These are phyloP conservation scores for Pelmatolapia mariae DNA, from an alignment of 2,113 vertebrate species.

Conservation along the genomic window DNA sequence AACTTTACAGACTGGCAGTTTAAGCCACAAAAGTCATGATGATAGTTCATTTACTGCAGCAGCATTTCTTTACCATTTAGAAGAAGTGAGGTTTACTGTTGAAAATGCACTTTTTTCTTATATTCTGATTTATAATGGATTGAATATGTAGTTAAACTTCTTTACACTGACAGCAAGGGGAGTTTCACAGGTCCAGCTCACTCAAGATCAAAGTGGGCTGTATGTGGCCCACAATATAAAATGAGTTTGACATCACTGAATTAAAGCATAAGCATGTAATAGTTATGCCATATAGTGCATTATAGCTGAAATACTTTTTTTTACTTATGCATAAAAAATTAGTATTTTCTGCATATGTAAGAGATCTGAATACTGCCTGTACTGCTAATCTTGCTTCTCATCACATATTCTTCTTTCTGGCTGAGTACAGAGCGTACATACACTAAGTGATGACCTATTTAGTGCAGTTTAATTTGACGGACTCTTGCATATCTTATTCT, in stretches of 20 bases:
- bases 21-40: background rate
- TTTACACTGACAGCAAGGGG: background rate
- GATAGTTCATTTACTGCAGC: background rate
- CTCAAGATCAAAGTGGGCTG: background rate
- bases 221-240: background rate
- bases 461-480: background rate
- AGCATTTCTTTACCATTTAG: background rate
- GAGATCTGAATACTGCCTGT: background rate
- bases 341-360: background rate
- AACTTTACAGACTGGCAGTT: background rate
- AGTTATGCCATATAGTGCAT: background rate
- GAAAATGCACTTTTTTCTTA: background rate
- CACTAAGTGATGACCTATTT: background rate
- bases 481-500: background rate
- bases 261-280: background rate
- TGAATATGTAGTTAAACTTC: background rate
- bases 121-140: background rate
- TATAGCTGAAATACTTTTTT: background rate
- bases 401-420: background rate
- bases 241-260: background rate
- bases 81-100: background rate
- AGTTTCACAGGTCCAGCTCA: background rate
- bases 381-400: background rate
- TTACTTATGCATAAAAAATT: background rate
- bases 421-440: background rate